Conservation (phyloP, 2,797 vertebrate genomes). For the Hydrophis major region DNA sequence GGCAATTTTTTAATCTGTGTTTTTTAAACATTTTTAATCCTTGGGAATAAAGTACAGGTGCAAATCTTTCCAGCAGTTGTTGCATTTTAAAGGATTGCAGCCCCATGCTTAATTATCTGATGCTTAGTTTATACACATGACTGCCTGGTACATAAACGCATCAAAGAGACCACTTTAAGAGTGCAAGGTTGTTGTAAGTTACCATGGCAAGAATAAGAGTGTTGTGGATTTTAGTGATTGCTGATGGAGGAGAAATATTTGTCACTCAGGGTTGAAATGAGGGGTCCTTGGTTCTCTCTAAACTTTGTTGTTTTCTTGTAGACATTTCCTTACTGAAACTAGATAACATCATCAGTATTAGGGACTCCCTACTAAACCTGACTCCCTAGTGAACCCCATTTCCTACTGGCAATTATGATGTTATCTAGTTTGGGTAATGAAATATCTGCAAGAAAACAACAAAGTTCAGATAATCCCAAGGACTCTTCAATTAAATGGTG, state of each 20-base stretch:
- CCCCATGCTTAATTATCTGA: constrained; percentile 10
- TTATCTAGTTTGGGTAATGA: neutral
- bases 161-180: neutral
- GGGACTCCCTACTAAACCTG: neutral
- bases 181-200: neutral
- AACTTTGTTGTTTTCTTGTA: neutral
- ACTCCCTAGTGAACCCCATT: neutral
- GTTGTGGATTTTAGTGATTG: neutral
- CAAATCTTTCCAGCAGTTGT: neutral
- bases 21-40: neutral
- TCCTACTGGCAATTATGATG: neutral
- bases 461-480: neutral
- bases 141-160: neutral
- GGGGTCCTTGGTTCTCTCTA: neutral
- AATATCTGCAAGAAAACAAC: neutral
- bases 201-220: neutral
- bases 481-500: neutral
- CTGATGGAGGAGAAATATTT: neutral
- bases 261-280: neutral
- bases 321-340: neutral
- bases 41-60: neutral
- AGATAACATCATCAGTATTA: neutral
- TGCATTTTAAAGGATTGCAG: neutral
- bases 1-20: neutral
- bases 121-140: neutral